A percentile compares a stretch with the other conserved stretches of the same genome.
Evolutionary conservation across 2,888 invertebrate species (phyloP).

Genomic region (Dicycla oo): DNA sequence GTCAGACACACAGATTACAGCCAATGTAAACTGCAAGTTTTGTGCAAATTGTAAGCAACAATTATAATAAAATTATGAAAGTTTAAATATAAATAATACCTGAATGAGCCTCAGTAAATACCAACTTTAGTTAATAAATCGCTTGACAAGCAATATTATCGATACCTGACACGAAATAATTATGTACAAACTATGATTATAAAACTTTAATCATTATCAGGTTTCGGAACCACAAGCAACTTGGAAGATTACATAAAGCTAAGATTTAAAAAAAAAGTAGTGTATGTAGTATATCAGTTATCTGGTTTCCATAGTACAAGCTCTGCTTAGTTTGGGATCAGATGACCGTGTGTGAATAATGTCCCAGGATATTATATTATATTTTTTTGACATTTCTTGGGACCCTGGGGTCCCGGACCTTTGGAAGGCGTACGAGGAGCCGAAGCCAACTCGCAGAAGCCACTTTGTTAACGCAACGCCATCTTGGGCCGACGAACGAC

Average conservation of each 20-base stretch:
- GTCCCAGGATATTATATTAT: too few species aligned
- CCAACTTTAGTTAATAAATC: conserved; percentile 1
- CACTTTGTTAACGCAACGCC: too few species aligned
- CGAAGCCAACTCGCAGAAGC: too few species aligned
- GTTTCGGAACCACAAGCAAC: not conserved
- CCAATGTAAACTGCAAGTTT: not conserved
- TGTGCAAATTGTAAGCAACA: not conserved
- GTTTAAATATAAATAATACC: conserved; percentile 17
- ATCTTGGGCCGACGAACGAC: too few species aligned
- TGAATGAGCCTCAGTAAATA: conserved; percentile 6
- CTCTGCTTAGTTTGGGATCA: too few species aligned
- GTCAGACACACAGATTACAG: not conserved
- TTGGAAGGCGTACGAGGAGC: too few species aligned
- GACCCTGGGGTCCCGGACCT: too few species aligned
- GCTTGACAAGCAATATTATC: not conserved
- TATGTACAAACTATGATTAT: not conserved
- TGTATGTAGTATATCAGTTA: too few species aligned
- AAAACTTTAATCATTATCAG: conserved; percentile 14
- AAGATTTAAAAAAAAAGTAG: too few species aligned
- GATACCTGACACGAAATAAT: conserved; percentile 1
- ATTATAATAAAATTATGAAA: conserved; percentile 12
- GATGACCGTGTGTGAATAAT: too few species aligned
- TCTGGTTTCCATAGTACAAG: too few species aligned
- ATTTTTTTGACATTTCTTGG: too few species aligned
- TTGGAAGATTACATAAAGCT: not conserved